A percentile compares a stretch with the other conserved stretches of the same genome.
phyloP scores from a whole-genome alignment of 2,888 invertebrate species.

The Anarsia innoxiella region DNA sequence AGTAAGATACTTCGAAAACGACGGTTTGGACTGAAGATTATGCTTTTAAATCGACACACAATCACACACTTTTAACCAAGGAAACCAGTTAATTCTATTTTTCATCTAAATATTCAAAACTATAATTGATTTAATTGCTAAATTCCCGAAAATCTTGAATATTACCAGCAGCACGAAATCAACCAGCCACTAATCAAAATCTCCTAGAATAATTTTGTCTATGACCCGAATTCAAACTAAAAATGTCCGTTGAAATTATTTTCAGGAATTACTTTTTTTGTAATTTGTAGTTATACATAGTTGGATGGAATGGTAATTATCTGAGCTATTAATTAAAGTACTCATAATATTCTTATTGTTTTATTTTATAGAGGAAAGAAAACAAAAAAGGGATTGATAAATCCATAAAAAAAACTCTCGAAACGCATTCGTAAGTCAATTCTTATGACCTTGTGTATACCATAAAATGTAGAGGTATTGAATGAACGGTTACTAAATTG shows the following conservation, averaged over 20 bases:
- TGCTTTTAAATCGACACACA: conserved; percentile 4
- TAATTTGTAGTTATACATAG: no score
- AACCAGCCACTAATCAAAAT: conserved; percentile 59
- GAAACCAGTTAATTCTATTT: conserved; percentile 13
- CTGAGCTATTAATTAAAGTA: no score
- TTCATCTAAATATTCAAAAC: conserved; percentile 22
- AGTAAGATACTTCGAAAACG: conserved; percentile 43
- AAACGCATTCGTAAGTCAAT: no score
- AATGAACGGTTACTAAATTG: no score
- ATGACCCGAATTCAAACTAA: conserved; percentile 53
- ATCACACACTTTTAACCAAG: conserved; percentile 15
- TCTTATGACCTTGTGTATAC: no score
- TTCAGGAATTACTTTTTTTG: no score
- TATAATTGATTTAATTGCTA: conserved; percentile 26
- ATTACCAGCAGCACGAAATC: conserved; percentile 61
- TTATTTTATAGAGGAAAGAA: no score
- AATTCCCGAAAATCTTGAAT: conserved; percentile 57
- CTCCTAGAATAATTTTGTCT: conserved; percentile 45
- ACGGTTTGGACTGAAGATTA: conserved; percentile 23
- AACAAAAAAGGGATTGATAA: no score
- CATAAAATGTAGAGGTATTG: no score
- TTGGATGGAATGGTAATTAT: no score
- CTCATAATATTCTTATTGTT: no score
- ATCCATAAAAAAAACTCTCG: no score
- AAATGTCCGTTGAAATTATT: conserved; percentile 11